Conservation (phyloP, 92 coral and sea anemone species). For the Pocillopora meandrina region DNA sequence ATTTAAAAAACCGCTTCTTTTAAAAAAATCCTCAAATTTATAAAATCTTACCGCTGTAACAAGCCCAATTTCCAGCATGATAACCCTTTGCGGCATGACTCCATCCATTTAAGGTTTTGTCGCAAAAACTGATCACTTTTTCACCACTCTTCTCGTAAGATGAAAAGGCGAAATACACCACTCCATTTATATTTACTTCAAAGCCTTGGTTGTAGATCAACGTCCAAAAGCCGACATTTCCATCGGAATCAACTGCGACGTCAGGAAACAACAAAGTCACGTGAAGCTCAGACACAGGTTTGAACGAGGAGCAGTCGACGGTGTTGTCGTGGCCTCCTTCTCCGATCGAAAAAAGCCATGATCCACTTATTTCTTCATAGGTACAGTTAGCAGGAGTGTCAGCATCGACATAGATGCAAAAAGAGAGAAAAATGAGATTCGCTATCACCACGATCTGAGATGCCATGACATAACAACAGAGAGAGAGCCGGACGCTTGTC, state of each 20-base stretch:
- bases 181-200: conserved; percentile 62
- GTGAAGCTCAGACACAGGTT: conserved; percentile 34
- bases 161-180: conserved; percentile 69
- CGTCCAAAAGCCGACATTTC: conserved; percentile 74
- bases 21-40: background rate
- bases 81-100: conserved; percentile 51
- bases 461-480: background rate
- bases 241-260: conserved; percentile 54
- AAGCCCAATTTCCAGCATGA: conserved; percentile 64
- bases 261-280: conserved; percentile 68
- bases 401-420: conserved; percentile 26
- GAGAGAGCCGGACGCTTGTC: no score
- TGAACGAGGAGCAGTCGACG: conserved; percentile 55
- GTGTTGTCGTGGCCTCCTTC: conserved; percentile 60
- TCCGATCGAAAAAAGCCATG: conserved; percentile 68
- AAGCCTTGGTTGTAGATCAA: conserved; percentile 82
- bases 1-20: background rate
- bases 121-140: conserved; percentile 55
- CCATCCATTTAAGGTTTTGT: conserved; percentile 73
- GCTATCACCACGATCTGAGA: background rate
- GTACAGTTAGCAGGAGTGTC: conserved; percentile 86
- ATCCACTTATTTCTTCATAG: conserved; percentile 61
- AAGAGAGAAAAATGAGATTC: conserved; percentile 20
- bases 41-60: conserved; percentile 61
- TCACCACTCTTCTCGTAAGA: conserved; percentile 40